A percentile compares a stretch with the other conserved stretches of the same genome.
Conservation (phyloP, 2,888 invertebrate species). For the Poecilobothrus nobilitatus region DNA sequence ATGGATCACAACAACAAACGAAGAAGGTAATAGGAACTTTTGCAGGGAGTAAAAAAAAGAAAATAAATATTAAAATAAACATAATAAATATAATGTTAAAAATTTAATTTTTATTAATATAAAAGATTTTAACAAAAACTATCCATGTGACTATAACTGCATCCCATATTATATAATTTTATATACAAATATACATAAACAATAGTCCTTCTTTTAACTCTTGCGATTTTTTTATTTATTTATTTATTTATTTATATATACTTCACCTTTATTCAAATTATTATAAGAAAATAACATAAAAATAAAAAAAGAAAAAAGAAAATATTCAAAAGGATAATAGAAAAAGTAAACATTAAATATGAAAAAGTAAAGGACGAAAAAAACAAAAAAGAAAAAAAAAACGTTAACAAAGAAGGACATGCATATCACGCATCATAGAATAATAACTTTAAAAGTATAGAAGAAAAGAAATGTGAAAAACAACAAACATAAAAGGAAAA, state of each 20-base stretch:
- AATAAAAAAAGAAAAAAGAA: not conserved
- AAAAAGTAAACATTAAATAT: not conserved
- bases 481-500: not conserved
- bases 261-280: not conserved
- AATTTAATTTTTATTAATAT: no score
- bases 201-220: not conserved
- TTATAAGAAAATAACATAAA: not conserved
- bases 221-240: not conserved
- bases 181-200: no score
- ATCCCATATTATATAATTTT: no score
- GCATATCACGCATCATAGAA: slow-evolving; percentile 6
- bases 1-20: no score
- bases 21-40: no score
- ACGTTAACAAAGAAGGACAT: slow-evolving; percentile 2
- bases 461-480: no score
- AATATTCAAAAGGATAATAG: not conserved
- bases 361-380: not conserved
- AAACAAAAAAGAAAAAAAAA: no score
- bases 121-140: no score
- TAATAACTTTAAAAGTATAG: not conserved
- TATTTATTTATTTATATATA: not conserved
- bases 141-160: no score
- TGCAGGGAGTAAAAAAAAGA: no score
- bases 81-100: no score
- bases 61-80: no score